Percentiles rank a stretch among this genome's conserved stretches.
phyloP scores from a whole-genome alignment of 2,113 vertebrate species.

The Aix galericulata region DNA sequence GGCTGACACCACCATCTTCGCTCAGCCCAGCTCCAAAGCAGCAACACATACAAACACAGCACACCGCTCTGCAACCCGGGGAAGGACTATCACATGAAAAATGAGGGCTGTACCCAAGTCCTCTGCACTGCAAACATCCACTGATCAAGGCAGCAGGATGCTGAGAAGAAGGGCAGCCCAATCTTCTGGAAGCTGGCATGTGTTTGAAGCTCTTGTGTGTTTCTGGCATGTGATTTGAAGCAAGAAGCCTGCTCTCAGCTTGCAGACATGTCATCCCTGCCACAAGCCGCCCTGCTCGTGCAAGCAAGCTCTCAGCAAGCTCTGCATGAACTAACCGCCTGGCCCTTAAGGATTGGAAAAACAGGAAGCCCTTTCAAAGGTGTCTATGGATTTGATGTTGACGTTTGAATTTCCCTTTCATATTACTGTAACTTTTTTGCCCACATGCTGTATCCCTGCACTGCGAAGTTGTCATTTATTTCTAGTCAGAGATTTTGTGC shows the following conservation, averaged over 20 bases:
- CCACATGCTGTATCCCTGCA: not conserved
- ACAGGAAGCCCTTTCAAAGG: conserved; percentile 59
- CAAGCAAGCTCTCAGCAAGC: not conserved
- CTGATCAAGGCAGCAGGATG: not conserved
- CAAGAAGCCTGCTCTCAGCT: not conserved
- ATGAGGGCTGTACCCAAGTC: not conserved
- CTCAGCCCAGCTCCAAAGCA: conserved; percentile 1
- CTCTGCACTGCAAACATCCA: rapidly evolving
- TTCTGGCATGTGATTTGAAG: not conserved
- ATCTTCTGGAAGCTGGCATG: not conserved
- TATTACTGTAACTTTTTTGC: conserved; percentile 17
- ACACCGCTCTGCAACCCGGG: not conserved
- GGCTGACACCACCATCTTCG: conserved; percentile 20
- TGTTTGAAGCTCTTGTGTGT: not conserved
- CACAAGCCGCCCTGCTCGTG: rapidly evolving
- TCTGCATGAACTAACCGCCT: not conserved
- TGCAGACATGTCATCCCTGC: not conserved
- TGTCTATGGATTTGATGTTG: conserved; percentile 57
- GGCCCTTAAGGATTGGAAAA: conserved; percentile 7
- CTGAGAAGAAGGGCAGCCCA: not conserved
- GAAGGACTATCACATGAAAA: not conserved
- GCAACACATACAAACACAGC: not conserved
- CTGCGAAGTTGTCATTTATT: not conserved
- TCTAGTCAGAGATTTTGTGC: not conserved
- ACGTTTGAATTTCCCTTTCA: conserved; percentile 38